Percentiles rank a stretch among this genome's conserved stretches.
Conservation (phyloP, 2,797 vertebrate genomes). For the Eidolon dupreanum region DNA sequence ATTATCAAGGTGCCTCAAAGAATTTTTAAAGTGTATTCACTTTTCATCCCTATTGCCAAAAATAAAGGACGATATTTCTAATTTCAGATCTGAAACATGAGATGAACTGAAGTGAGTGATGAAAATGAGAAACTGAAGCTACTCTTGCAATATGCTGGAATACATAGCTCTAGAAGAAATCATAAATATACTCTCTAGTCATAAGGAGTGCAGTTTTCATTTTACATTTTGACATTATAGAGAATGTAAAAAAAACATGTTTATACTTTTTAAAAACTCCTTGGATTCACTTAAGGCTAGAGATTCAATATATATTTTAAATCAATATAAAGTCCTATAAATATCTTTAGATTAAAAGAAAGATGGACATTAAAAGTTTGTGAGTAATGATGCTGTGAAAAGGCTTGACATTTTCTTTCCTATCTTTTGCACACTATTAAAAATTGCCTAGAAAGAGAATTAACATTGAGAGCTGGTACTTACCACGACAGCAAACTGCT, state of each 20-base stretch:
- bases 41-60: conserved; percentile 42
- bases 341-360: conserved; percentile 7
- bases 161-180: neutral
- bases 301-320: conserved; percentile 38
- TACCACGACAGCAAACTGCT: conserved; percentile 98
- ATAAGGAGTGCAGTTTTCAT: neutral
- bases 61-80: conserved; percentile 7
- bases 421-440: neutral
- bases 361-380: neutral
- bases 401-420: neutral
- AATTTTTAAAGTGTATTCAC: conserved; percentile 39
- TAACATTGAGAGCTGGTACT: conserved; percentile 80
- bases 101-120: conserved; percentile 15
- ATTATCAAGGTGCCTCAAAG: neutral
- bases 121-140: neutral
- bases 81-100: conserved; percentile 50
- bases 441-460: neutral
- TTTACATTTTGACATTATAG: neutral
- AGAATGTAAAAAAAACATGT: neutral
- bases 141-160: neutral
- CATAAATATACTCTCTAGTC: conserved; percentile 14
- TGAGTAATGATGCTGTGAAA: neutral
- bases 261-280: neutral
- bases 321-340: conserved; percentile 24
- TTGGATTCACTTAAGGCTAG: neutral